Evolutionary conservation across 2,888 invertebrate genomes (phyloP), one percentile per base, ranked within the genome.

Genomic region (Baronia brevicornis): DNA sequence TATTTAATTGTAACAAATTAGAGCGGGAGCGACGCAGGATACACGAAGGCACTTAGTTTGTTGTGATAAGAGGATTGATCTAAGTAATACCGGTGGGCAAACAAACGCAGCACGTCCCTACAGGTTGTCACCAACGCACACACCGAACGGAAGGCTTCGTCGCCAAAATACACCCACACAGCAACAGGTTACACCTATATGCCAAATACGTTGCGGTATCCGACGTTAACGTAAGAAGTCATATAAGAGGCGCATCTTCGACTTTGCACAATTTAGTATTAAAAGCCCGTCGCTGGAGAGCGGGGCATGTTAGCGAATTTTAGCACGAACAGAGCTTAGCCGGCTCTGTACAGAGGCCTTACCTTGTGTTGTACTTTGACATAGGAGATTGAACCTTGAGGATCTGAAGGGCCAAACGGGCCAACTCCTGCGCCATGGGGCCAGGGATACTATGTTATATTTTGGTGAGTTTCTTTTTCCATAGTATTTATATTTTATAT

Each of bases 221-320:
- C 70, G 68, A 59, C 63, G 70, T 74, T 73, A 79, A 77, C 74
- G 69, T 79, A 80, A 79, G 80, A 80, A 73, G 66, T 84, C 71
- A 80, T 82, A 84, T 84, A 84, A 82, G 82, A 80, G 69, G 74
- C 78, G 72, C 82, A 82, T 84, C 82, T 80, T 80, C 59, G 71
- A 68, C 63, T 84, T 80, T 80, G 79, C 78, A 82, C 80, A 82
- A 67, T 74, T 84, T 75, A 82, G 80, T 84, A 68, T 68, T 64
- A 69, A 70, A 77, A 75, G 74, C 63, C 70, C 72, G 59, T 64
- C 73, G 78, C 64, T 47, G 57, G 69, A 54, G 75, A 67, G 72
- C 75, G 78, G 74, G 72, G 60, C 70, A 74, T 73, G 78, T 73
- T 69, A 54, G 72, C 69, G 63, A 70, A 67, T 66, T 71, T 66